These are phyloP conservation scores for Vulpes lagopus DNA, from an alignment of 2,113 vertebrate species.

Conservation along the genomic window DNA sequence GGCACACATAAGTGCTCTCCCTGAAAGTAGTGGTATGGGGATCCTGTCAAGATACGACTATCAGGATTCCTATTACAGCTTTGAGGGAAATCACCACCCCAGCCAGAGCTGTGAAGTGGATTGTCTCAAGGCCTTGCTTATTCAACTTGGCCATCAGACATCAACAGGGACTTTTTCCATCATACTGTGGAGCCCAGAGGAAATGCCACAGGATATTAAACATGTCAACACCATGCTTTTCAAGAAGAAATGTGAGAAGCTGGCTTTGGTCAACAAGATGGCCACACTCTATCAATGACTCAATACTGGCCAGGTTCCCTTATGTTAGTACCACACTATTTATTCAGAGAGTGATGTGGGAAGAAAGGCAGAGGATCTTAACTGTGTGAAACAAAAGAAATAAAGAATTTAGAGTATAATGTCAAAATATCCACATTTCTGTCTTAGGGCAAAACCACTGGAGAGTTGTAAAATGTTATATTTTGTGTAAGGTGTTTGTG, in stretches of 20 bases:
- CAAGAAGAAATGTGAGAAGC: conserved; percentile 70
- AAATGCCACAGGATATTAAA: conserved; percentile 71
- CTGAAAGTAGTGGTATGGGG: neutral
- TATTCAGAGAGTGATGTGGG: neutral
- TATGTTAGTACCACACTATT: neutral
- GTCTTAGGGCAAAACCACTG: conserved; percentile 1
- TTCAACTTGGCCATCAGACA: conserved; percentile 56
- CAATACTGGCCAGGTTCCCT: neutral
- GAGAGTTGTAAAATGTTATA: neutral
- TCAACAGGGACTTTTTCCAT: conserved; percentile 44
- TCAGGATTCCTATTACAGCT: neutral
- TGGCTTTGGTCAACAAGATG: conserved; percentile 59
- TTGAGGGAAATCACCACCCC: neutral
- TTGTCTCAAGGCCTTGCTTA: neutral
- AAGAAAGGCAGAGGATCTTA: neutral
- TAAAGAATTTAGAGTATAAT: neutral
- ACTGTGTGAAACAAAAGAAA: neutral
- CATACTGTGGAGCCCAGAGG: conserved; percentile 35
- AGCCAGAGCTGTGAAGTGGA: neutral
- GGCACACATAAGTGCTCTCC: neutral
- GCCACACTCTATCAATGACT: conserved; percentile 39
- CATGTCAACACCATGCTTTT: conserved; percentile 70
- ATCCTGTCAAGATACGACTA: neutral
- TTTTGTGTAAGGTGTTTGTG: conserved; percentile 14
- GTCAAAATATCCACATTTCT: neutral